phyloP scores from a whole-genome alignment of 2,888 invertebrate species.

The Drosophila hamatofila region DNA sequence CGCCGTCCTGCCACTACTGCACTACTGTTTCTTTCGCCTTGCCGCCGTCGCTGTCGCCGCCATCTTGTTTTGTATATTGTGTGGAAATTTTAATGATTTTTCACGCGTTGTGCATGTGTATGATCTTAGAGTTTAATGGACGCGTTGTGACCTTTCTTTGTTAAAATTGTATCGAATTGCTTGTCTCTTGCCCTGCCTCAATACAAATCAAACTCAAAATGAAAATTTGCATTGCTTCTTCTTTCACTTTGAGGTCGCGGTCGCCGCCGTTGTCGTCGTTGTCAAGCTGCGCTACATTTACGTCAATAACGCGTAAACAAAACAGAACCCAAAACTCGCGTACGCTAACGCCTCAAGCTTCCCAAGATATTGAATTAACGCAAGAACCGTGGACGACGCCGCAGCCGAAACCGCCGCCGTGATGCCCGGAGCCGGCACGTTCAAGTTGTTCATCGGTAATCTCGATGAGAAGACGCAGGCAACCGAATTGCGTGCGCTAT shows the following conservation, averaged over 20 bases:
- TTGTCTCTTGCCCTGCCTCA: constrained; percentile 25
- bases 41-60: constrained; percentile 64
- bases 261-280: constrained; percentile 52
- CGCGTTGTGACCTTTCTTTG: constrained; percentile 48
- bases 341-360: constrained; percentile 48
- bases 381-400: constrained; percentile 75
- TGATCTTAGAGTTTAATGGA: constrained; percentile 30
- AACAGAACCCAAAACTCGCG: constrained; percentile 36
- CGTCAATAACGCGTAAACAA: constrained; percentile 41
- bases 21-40: constrained; percentile 44
- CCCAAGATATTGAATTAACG: constrained; percentile 60
- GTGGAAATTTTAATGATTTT: constrained; percentile 45
- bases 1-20: constrained; percentile 42
- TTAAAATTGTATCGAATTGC: constrained; percentile 42
- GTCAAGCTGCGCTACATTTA: constrained; percentile 43
- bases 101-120: constrained; percentile 54
- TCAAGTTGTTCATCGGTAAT: constrained; percentile 99
- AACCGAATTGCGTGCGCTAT: constrained; percentile 95
- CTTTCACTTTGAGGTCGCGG: constrained; percentile 68
- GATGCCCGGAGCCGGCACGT: constrained; percentile 97
- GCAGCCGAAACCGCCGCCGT: constrained; percentile 75
- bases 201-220: constrained; percentile 33
- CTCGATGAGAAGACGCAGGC: constrained; percentile 96
- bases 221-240: constrained; percentile 59
- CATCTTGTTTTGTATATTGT: constrained; percentile 66